Evolutionary conservation across 35 echinoderm and acorn worm genomes (phyloP), one percentile per base, ranked within the genome.

Genomic region (Amphiura filiformis): DNA sequence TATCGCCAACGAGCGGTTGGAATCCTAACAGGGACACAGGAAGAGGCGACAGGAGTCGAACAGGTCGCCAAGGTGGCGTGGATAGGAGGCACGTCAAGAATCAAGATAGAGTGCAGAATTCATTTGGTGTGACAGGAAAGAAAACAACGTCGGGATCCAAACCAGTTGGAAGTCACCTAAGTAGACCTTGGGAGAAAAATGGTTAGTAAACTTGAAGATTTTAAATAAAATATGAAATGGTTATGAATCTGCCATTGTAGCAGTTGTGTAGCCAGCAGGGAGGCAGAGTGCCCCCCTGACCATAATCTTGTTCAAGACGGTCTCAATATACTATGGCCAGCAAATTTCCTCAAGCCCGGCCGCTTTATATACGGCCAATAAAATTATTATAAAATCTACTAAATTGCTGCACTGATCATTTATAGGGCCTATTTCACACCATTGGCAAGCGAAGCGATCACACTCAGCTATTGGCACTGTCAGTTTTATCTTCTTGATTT

Each of bases 31-130:
- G 7, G 44, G 75, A 86, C 36, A 15, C 56, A 39, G 7, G 31
- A 86, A 39, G 35, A 3, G 34, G 20, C 26, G 39, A 84, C 32
- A 84, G 26, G 75, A 35, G 75, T 7, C 44, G 44, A 20, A 52
- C 44, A 11, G 20, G 44, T 52, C n/a, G n/a, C n/a, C n/a, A n/a
- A n/a, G 1, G 20, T 15, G 57, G 23, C 4, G 56, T 22, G 1
- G 78, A 56, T 39, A 77, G 88, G 28, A 83, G 81, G 47, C 88
- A 90, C 34, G 35, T 80, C 35, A 90, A 90, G 65, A 90, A 90
- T 41, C 88, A 84, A 40, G 88, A 90, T 76, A 70, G 88, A 31
- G 70, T 90, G 22, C 88, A 90, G 65, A 90, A 90, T 39, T 70
- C 44, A 20, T 52, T 52, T 52, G 44, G 44, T 52, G 44, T 52